Conservation (phyloP, 2,113 vertebrate species). For the Odontophorus gujanensis region DNA sequence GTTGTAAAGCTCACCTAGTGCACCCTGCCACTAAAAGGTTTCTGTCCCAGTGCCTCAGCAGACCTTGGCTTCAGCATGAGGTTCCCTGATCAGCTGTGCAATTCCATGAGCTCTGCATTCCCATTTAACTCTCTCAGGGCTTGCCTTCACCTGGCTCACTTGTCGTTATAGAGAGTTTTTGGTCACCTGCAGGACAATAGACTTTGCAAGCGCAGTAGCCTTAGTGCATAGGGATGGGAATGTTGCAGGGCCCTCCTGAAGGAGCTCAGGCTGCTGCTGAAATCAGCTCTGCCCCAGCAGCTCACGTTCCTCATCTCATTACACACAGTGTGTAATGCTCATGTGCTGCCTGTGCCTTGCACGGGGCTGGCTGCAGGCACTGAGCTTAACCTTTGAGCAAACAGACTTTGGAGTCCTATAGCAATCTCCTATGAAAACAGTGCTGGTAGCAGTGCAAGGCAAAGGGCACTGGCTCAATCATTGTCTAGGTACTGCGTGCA, state of each 20-base stretch:
- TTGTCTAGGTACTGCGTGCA: background rate
- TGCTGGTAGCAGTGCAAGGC: background rate
- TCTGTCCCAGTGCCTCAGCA: background rate
- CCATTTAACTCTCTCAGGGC: background rate
- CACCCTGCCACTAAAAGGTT: background rate
- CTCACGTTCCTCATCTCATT: background rate
- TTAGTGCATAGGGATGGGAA: background rate
- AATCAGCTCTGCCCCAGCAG: background rate
- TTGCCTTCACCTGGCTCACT: background rate
- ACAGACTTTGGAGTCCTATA: slow-evolving; percentile 22
- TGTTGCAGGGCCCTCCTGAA: background rate
- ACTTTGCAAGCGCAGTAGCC: background rate
- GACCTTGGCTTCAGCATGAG: background rate
- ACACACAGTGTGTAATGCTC: fast-evolving
- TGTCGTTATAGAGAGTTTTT: background rate
- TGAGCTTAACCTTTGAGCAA: background rate
- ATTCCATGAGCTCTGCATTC: background rate
- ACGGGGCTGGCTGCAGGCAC: background rate
- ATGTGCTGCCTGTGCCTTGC: background rate
- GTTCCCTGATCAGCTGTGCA: background rate
- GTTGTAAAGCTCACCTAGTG: background rate
- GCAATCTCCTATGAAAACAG: background rate
- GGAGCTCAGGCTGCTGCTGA: background rate
- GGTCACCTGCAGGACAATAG: background rate
- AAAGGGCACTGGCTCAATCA: background rate